These are phyloP conservation scores for Eulemur mongoz DNA, from an alignment of 2,797 vertebrate species.

Conservation along the genomic window DNA sequence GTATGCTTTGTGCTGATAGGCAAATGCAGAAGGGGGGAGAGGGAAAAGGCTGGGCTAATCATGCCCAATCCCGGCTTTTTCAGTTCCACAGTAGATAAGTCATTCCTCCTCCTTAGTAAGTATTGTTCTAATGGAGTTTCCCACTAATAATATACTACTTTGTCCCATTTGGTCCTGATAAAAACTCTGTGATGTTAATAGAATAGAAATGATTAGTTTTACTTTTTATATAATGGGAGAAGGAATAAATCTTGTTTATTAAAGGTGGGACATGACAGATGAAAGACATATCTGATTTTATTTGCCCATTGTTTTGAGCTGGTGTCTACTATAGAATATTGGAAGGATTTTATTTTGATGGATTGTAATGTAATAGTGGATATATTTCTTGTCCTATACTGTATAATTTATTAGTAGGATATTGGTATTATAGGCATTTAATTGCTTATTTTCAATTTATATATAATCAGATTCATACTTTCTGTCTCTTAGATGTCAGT, in stretches of 20 bases:
- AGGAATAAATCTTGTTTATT: background rate
- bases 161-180: background rate
- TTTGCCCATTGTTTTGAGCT: slow-evolving; percentile 25
- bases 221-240: background rate
- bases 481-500: background rate
- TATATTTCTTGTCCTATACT: background rate
- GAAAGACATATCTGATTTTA: background rate
- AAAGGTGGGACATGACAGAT: background rate
- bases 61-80: background rate
- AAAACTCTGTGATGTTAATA: background rate
- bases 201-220: slow-evolving; percentile 11
- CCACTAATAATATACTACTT: background rate
- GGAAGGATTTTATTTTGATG: slow-evolving; percentile 14
- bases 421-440: background rate
- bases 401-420: background rate
- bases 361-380: background rate
- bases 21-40: background rate
- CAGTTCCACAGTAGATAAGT: background rate
- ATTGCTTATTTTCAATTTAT: slow-evolving; percentile 31
- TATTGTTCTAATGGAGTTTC: background rate
- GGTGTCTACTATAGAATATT: background rate
- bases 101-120: background rate
- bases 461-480: background rate
- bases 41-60: background rate
- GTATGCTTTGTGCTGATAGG: background rate